Percentiles rank a stretch among this genome's conserved stretches.
These are phyloP conservation scores for Eremobia ochroleuca DNA, from an alignment of 2,888 invertebrate species.

Conservation along the genomic window DNA sequence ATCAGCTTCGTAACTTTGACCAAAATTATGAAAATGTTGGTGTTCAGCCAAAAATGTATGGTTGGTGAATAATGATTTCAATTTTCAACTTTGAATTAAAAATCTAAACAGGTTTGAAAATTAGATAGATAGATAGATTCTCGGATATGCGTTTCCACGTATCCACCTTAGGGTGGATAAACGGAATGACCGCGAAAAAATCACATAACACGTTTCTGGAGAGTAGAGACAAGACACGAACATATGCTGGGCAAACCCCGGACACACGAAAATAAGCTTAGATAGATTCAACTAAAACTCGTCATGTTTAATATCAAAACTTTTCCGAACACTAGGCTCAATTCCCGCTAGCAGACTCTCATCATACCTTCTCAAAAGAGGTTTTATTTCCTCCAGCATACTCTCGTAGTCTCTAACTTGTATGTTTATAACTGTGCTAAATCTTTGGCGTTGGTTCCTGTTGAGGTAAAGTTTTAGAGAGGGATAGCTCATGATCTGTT, in stretches of 20 bases:
- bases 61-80: no score
- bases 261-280: background rate
- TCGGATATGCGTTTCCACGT: no score
- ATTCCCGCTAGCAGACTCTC: constrained; percentile 71
- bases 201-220: background rate
- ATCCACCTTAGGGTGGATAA: background rate
- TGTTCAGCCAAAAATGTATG: no score
- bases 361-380: constrained; percentile 77
- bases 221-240: background rate
- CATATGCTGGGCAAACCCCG: background rate
- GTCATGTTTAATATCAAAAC: constrained; percentile 77
- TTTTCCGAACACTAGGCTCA: constrained; percentile 67
- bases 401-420: constrained; percentile 75
- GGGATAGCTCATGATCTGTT: constrained; percentile 84
- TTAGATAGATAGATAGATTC: no score
- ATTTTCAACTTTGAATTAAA: no score
- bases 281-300: constrained; percentile 76
- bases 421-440: constrained; percentile 77
- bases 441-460: constrained; percentile 73
- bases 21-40: no score
- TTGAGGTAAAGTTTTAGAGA: constrained; percentile 81
- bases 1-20: no score
- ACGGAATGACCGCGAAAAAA: background rate
- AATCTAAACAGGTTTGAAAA: no score
- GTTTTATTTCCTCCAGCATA: constrained; percentile 77